phyloP scores from a whole-genome alignment of 2,888 invertebrate genomes.

The Hydropsyche betteni region DNA sequence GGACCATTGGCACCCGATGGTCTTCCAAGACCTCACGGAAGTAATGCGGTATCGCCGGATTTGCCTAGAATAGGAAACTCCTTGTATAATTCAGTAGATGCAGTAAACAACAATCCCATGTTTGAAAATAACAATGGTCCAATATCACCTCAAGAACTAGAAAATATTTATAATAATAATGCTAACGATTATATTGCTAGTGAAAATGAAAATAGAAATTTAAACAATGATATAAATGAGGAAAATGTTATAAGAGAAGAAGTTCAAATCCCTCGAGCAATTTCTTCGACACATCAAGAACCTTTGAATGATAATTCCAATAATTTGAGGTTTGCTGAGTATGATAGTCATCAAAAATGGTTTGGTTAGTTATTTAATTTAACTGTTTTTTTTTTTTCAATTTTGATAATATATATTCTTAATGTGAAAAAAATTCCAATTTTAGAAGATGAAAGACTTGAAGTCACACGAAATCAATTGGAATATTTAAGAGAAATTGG shows the following conservation, averaged over 20 bases:
- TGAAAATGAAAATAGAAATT: constrained; percentile 61
- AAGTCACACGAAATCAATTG: constrained; percentile 79
- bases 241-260: constrained; percentile 41
- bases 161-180: constrained; percentile 68
- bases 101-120: constrained; percentile 60
- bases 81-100: constrained; percentile 14
- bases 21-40: constrained; percentile 5
- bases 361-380: constrained; percentile 55
- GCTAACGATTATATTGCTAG: constrained; percentile 65
- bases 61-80: background rate
- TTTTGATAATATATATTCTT: constrained; percentile 30
- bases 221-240: constrained; percentile 56
- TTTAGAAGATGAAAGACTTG: constrained; percentile 62
- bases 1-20: constrained; percentile 34
- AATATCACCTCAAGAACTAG: constrained; percentile 66
- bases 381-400: background rate
- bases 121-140: constrained; percentile 67
- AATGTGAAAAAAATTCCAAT: constrained; percentile 37
- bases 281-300: constrained; percentile 38
- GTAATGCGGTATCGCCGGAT: background rate
- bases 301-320: background rate
- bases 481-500: constrained; percentile 86
- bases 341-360: constrained; percentile 59
- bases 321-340: constrained; percentile 23
- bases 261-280: constrained; percentile 30